Evolutionary conservation across 2,797 vertebrate species (phyloP).

Genomic region (Chanos chanos): DNA sequence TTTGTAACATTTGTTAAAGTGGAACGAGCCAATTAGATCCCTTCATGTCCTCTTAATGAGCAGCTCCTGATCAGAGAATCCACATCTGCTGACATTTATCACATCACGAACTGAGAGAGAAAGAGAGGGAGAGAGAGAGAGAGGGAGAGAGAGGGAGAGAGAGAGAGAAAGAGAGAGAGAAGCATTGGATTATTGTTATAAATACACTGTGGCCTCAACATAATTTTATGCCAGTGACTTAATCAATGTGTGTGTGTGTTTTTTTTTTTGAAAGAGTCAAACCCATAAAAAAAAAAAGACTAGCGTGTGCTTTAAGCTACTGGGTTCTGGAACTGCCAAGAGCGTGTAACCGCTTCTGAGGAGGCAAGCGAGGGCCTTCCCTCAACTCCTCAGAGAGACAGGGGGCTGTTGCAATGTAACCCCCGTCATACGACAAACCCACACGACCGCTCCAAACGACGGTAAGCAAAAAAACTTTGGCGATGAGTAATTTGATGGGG

Average conservation of each 20-base stretch:
- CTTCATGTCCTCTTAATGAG: constrained; percentile 18
- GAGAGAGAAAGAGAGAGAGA: neutral
- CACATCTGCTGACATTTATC: constrained; percentile 29
- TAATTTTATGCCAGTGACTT: constrained; percentile 19
- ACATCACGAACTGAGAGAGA: constrained; percentile 6
- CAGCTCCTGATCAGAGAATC: constrained; percentile 14
- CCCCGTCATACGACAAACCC: constrained; percentile 40
- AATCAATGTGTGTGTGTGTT: constrained; percentile 29
- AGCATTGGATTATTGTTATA: constrained; percentile 21
- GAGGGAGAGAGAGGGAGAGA: neutral
- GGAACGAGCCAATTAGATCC: constrained; percentile 31
- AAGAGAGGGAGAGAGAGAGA: neutral
- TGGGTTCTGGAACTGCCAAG: constrained; percentile 30
- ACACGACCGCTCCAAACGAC: constrained; percentile 34
- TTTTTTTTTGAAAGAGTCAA: constrained; percentile 31
- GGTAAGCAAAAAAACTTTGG: constrained; percentile 38
- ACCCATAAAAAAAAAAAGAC: constrained; percentile 22
- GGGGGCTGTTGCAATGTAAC: constrained; percentile 33
- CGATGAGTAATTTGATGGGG: constrained; percentile 36
- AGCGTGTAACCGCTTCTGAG: constrained; percentile 38
- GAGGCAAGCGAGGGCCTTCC: constrained; percentile 22
- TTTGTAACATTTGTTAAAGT: constrained; percentile 31
- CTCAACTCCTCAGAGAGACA: constrained; percentile 29
- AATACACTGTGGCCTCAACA: constrained; percentile 7
- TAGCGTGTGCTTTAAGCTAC: constrained; percentile 41